Conservation (phyloP, 35 echinoderm and acorn worm genomes). For the Heliocidaris tuberculata region DNA sequence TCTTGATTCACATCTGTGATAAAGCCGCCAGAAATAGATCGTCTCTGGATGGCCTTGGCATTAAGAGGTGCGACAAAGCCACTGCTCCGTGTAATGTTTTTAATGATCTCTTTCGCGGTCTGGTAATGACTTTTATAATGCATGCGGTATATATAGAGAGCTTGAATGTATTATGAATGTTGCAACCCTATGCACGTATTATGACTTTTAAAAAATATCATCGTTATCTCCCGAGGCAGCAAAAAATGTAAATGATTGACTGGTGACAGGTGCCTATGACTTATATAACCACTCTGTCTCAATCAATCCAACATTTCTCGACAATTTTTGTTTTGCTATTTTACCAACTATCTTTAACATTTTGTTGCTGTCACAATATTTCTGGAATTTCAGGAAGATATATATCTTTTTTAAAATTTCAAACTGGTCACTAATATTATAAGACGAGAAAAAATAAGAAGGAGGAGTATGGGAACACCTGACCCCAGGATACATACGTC, state of each 20-base stretch:
- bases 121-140: not conserved
- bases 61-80: not conserved
- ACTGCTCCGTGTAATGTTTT: constrained; percentile 3
- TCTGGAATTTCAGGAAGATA: no score
- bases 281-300: no score
- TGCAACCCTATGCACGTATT: not conserved
- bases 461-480: not conserved
- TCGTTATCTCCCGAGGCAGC: not conserved
- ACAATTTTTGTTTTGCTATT: no score
- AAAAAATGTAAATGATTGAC: no score
- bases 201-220: not conserved
- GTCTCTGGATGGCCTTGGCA: not conserved
- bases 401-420: no score
- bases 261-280: no score
- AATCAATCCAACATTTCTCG: no score
- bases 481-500: not conserved
- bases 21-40: not conserved
- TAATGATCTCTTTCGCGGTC: not conserved
- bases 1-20: not conserved
- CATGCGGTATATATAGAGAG: not conserved
- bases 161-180: not conserved
- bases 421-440: no score
- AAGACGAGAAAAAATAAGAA: no score
- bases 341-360: no score
- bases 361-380: no score